phyloP scores from a whole-genome alignment of 2,797 vertebrate species.

The Halcyon leucocephala region DNA sequence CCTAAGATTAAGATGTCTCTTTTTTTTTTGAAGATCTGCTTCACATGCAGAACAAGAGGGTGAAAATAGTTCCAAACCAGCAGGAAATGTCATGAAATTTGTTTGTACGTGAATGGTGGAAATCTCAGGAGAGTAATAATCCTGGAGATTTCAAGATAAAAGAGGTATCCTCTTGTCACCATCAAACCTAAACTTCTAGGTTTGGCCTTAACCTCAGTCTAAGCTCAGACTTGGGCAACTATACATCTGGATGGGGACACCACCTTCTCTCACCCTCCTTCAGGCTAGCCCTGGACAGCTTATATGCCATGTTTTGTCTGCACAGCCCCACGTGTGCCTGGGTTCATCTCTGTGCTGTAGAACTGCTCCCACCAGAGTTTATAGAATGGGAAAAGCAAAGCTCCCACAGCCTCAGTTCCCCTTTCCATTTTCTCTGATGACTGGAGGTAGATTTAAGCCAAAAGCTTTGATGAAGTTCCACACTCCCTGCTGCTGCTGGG shows the following conservation, averaged over 20 bases:
- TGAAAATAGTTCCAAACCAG: background rate
- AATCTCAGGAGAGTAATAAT: background rate
- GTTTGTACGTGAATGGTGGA: background rate
- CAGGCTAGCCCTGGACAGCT: background rate
- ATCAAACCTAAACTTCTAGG: background rate
- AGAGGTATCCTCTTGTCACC: background rate
- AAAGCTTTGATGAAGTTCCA: background rate
- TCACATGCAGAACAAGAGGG: background rate
- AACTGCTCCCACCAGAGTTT: background rate
- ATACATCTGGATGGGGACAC: background rate
- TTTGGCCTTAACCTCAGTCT: background rate
- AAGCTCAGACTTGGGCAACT: background rate
- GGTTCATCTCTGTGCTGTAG: background rate
- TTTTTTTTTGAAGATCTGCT: background rate
- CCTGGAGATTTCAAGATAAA: background rate
- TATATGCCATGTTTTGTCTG: background rate
- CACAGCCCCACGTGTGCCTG: background rate
- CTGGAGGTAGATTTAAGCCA: background rate
- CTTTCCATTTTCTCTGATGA: background rate
- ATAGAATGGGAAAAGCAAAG: background rate
- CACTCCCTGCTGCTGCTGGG: background rate
- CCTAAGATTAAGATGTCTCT: background rate
- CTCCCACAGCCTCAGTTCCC: background rate
- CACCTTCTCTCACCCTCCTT: background rate
- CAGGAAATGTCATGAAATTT: background rate